phyloP scores from a whole-genome alignment of 2,888 invertebrate genomes.

The Caenorhabditis sp. region DNA sequence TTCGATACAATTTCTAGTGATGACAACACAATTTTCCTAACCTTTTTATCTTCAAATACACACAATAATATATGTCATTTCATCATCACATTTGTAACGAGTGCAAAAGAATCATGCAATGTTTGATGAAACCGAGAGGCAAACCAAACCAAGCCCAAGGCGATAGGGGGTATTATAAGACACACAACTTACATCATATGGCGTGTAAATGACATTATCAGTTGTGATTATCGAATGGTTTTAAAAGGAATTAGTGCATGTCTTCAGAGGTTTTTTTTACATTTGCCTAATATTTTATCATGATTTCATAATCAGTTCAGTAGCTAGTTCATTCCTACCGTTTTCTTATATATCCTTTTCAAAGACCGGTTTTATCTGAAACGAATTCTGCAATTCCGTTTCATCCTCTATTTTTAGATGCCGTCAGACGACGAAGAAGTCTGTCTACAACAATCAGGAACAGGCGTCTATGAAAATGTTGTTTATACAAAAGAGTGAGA shows the following conservation, averaged over 20 bases:
- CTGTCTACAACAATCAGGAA: constrained; percentile 41
- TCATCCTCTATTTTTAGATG: constrained; percentile 27
- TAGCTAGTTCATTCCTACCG: too few relatives aligned
- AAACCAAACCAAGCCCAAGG: too few relatives aligned
- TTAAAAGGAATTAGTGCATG: too few relatives aligned
- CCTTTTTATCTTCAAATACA: too few relatives aligned
- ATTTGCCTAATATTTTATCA: constrained; percentile 16
- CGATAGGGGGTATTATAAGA: too few relatives aligned
- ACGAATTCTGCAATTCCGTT: too few relatives aligned
- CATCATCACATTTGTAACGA: constrained; percentile 29
- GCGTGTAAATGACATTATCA: constrained; percentile 51
- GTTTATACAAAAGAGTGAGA: constrained; percentile 51
- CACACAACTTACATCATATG: constrained; percentile 48
- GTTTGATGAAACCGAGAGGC: constrained; percentile 19
- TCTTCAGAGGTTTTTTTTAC: too few relatives aligned
- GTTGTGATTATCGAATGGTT: constrained; percentile 11
- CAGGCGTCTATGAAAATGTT: constrained; percentile 56
- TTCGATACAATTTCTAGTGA: too few relatives aligned
- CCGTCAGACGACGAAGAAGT: constrained; percentile 44
- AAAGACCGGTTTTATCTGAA: too few relatives aligned
- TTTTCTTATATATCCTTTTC: too few relatives aligned
- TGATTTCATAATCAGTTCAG: constrained; percentile 1
- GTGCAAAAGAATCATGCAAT: not conserved
- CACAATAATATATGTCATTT: too few relatives aligned
- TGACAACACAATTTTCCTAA: too few relatives aligned